These are phyloP conservation scores for Pachycephus smyrnensis DNA, from an alignment of 2,888 invertebrate genomes.

Conservation along the genomic window DNA sequence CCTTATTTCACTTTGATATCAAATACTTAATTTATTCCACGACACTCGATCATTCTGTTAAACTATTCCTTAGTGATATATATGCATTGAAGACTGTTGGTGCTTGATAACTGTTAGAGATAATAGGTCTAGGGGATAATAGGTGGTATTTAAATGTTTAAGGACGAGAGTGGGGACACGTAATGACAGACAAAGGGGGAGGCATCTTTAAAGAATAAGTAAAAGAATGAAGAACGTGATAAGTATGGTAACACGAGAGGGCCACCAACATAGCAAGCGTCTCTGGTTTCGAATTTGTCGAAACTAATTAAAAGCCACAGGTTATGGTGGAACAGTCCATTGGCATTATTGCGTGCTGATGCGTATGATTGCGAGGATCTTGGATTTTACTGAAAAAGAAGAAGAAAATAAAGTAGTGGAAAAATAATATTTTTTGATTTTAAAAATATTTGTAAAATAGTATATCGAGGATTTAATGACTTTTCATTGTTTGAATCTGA, in stretches of 20 bases:
- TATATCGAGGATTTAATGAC: not conserved
- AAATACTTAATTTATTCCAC: not conserved
- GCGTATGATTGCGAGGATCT: not conserved
- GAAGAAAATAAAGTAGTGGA: not conserved
- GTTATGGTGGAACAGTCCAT: not conserved
- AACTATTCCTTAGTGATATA: not conserved
- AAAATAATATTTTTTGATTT: not conserved
- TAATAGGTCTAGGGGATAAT: not conserved
- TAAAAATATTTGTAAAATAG: not conserved
- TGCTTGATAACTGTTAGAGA: not conserved
- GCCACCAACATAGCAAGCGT: slow-evolving; percentile 49
- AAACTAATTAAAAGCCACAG: slow-evolving; percentile 49
- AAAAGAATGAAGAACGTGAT: not conserved
- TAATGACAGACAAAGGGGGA: not conserved
- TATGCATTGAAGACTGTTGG: not conserved
- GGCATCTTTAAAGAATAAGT: not conserved
- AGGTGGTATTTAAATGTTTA: not conserved
- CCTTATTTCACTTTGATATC: not conserved
- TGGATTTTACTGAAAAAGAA: not conserved
- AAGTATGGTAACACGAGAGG: slow-evolving; percentile 47
- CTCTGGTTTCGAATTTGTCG: slow-evolving; percentile 53
- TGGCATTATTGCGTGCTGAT: not conserved
- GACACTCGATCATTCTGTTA: not conserved
- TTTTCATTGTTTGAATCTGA: too few species aligned
- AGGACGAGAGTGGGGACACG: not conserved